phyloP scores from a whole-genome alignment of 2,888 invertebrate species.

The Tryphoninae sp. region DNA sequence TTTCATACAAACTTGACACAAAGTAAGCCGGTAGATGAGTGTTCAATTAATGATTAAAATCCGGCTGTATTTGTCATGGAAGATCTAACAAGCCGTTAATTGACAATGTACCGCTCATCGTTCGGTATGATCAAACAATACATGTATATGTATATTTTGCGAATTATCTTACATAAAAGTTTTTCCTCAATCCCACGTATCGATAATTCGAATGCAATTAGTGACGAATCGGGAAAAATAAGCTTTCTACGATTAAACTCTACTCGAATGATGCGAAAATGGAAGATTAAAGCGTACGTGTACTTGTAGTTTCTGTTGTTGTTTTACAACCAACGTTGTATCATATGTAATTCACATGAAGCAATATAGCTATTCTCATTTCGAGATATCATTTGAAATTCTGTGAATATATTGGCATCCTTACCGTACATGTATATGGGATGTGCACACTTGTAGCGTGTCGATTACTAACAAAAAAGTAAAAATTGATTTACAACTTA shows the following conservation, averaged over 20 bases:
- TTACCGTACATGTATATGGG: conserved; percentile 12
- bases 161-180: conserved; percentile 46
- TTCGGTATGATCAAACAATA: conserved; percentile 18
- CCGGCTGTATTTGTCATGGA: not conserved
- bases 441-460: too few relatives aligned
- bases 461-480: conserved; percentile 49
- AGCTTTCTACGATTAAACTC: not conserved
- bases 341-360: conserved; percentile 68
- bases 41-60: not conserved
- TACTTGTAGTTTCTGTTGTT: conserved; percentile 24
- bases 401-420: conserved; percentile 12
- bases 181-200: conserved; percentile 31
- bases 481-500: not conserved
- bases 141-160: conserved; percentile 5
- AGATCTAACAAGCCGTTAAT: conserved; percentile 18
- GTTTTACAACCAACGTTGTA: conserved; percentile 61
- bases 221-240: not conserved
- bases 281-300: conserved; percentile 10
- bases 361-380: conserved; percentile 69
- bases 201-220: not conserved
- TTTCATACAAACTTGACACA: too few relatives aligned
- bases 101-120: conserved; percentile 6
- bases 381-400: conserved; percentile 75
- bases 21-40: too few relatives aligned
- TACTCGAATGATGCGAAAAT: not conserved